These are phyloP conservation scores for Hybognathus amarus DNA, from an alignment of 2,797 vertebrate species.

Conservation along the genomic window DNA sequence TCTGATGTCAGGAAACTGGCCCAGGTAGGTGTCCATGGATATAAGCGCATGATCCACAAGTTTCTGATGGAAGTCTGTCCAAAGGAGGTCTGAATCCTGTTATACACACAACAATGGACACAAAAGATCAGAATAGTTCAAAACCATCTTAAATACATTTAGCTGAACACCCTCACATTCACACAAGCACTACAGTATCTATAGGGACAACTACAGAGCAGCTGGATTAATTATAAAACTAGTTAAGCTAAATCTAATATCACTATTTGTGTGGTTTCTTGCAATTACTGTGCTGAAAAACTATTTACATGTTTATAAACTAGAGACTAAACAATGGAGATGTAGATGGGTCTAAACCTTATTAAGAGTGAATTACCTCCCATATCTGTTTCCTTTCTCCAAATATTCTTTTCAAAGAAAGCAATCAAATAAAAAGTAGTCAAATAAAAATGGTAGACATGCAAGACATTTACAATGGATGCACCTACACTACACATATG, in stretches of 20 bases:
- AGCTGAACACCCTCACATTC: not conserved
- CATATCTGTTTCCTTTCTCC: conserved; percentile 25
- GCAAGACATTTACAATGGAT: conserved; percentile 4
- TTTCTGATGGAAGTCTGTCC: conserved; percentile 98
- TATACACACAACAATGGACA: conserved; percentile 51
- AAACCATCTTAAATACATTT: conserved; percentile 1
- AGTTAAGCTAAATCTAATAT: not conserved
- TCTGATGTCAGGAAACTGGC: conserved; percentile 98
- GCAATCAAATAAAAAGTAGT: not conserved
- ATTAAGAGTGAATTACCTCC: conserved; percentile 52
- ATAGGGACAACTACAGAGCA: not conserved
- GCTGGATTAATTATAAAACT: not conserved
- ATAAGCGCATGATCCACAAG: conserved; percentile 97
- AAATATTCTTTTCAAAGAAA: conserved; percentile 50
- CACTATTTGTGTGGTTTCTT: not conserved
- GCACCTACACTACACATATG: not conserved
- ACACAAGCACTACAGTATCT: not conserved
- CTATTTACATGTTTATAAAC: not conserved
- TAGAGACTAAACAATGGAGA: not conserved
- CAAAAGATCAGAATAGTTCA: not conserved
- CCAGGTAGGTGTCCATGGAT: conserved; percentile 98
- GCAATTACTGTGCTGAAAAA: not conserved
- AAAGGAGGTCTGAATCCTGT: conserved; percentile 94
- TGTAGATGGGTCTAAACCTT: not conserved
- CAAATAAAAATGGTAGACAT: conserved; percentile 4